These are phyloP conservation scores for Sebastes nivosus DNA, from an alignment of 2,797 vertebrate species.

Conservation along the genomic window DNA sequence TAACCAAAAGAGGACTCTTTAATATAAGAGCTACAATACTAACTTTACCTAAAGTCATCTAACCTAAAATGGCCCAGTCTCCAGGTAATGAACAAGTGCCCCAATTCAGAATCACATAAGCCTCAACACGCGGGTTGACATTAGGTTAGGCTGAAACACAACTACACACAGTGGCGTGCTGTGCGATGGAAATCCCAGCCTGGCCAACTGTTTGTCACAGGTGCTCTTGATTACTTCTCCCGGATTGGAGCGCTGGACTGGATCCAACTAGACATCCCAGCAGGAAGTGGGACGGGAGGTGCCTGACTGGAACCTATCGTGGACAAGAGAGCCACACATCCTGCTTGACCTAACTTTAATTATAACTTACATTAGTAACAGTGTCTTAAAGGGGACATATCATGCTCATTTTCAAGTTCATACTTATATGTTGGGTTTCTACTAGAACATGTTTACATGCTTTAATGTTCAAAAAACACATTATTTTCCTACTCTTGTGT, in stretches of 20 bases:
- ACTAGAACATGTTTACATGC: neutral
- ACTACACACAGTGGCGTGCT: neutral
- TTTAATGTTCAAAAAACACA: neutral
- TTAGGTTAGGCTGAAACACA: neutral
- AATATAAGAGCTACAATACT: neutral
- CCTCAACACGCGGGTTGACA: neutral
- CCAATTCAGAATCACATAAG: neutral
- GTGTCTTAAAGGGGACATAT: neutral
- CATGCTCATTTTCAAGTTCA: rapidly evolving
- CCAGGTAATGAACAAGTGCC: neutral
- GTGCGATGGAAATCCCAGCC: neutral
- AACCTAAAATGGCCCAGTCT: neutral
- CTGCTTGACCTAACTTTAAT: neutral
- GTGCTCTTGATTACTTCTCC: neutral
- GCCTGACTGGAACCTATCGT: neutral
- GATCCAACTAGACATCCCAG: neutral
- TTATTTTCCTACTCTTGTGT: neutral
- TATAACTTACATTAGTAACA: too few relatives aligned
- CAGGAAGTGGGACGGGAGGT: neutral
- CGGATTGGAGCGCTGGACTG: neutral
- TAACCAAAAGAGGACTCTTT: neutral
- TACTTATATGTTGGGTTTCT: neutral
- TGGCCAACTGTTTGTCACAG: neutral
- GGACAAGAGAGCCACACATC: neutral
- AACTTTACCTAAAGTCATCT: neutral